Evolutionary conservation across 2,888 invertebrate genomes (phyloP).

Genomic region (Drosophila testacea): DNA sequence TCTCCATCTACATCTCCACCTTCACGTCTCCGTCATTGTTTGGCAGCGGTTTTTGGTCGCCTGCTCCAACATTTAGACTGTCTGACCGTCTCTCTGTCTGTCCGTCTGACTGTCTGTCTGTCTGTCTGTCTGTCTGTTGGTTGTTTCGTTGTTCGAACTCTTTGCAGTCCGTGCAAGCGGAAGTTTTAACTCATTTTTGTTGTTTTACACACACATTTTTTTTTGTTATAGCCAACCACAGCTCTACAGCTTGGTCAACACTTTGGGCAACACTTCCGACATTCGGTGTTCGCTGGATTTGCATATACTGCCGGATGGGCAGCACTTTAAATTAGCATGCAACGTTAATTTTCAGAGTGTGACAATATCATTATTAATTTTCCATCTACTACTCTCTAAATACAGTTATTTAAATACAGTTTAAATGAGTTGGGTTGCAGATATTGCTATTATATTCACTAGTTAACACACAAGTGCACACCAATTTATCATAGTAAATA

Average conservation of each 20-base stretch:
- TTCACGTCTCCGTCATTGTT: conserved; percentile 27
- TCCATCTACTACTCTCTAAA: conserved; percentile 3
- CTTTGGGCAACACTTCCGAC: conserved; percentile 60
- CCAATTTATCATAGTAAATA: too few species aligned
- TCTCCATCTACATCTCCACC: conserved; percentile 7
- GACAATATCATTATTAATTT: conserved; percentile 36
- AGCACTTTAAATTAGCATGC: conserved; percentile 42
- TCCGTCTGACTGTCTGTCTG: neutral
- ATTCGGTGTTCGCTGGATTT: conserved; percentile 43
- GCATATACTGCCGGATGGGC: conserved; percentile 57
- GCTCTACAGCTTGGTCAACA: conserved; percentile 61
- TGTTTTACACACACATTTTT: conserved; percentile 54
- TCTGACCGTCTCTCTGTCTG: neutral
- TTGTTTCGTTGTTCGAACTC: conserved; percentile 4
- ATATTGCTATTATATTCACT: too few species aligned
- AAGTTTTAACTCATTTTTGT: conserved; percentile 75
- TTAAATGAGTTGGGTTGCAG: too few species aligned
- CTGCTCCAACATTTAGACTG: conserved; percentile 12
- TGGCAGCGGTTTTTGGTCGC: conserved; percentile 34
- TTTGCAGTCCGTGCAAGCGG: conserved; percentile 55
- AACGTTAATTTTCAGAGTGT: conserved; percentile 17
- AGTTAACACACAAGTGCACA: too few species aligned
- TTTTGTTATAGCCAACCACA: conserved; percentile 30
- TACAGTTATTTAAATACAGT: neutral
- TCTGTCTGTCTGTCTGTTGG: conserved; percentile 18